Evolutionary conservation across 2,797 vertebrate species (phyloP).

Genomic region (Ptychadena robeensis): DNA sequence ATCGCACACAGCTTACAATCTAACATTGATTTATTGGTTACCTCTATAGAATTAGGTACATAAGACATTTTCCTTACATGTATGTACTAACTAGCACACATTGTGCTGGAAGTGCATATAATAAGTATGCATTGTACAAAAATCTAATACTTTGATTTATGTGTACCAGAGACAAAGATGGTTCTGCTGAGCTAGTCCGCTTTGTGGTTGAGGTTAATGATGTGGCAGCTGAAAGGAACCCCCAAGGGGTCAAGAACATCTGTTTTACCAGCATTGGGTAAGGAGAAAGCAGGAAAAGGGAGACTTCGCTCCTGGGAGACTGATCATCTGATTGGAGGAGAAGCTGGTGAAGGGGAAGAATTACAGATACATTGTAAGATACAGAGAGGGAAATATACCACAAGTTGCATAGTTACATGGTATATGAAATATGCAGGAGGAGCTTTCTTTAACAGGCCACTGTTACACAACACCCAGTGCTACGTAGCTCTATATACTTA

Average conservation of each 20-base stretch:
- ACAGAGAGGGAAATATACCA: not conserved
- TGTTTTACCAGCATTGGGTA: constrained; percentile 8
- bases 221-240: constrained; percentile 4
- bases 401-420: not conserved
- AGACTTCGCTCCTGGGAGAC: constrained; percentile 1
- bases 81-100: not conserved
- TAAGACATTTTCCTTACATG: not conserved
- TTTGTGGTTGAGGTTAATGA: not conserved
- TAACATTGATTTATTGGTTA: not conserved
- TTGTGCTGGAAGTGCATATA: not conserved
- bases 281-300: not conserved
- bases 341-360: not conserved
- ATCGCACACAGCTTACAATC: constrained; percentile 19
- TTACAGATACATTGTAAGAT: not conserved
- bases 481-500: not conserved
- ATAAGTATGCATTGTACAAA: not conserved
- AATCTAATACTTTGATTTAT: not conserved
- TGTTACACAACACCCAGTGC: not conserved
- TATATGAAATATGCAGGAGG: not conserved
- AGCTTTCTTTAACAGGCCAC: not conserved
- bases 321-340: not conserved
- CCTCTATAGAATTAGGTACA: not conserved
- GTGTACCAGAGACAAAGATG: not conserved
- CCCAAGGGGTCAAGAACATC: constrained; percentile 3
- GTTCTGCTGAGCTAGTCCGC: not conserved